A percentile compares a stretch with the other conserved stretches of the same genome.
Evolutionary conservation across 2,797 vertebrate genomes (phyloP).

Genomic region (Brotula barbata): DNA sequence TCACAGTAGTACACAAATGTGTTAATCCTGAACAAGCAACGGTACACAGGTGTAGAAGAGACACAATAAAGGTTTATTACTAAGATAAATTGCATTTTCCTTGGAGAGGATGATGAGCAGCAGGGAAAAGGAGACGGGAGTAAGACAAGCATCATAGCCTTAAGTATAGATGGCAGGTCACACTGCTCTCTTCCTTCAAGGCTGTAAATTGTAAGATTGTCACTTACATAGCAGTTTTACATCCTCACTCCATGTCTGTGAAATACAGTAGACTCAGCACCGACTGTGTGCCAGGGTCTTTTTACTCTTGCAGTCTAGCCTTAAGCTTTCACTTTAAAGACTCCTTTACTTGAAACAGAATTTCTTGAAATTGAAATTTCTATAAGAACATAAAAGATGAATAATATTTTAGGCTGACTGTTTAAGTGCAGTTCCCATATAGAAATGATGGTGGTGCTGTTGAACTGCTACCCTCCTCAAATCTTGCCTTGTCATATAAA

Average conservation of each 20-base stretch:
- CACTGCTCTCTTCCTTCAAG: slow-evolving; percentile 1
- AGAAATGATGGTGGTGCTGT: slow-evolving; percentile 72
- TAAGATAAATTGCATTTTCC: too few relatives aligned
- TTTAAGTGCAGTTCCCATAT: slow-evolving; percentile 56
- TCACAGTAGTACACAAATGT: background rate
- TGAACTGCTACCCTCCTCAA: slow-evolving; percentile 55
- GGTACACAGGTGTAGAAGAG: background rate
- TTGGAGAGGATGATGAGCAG: background rate
- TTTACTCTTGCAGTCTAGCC: slow-evolving; percentile 65
- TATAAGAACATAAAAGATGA: too few relatives aligned
- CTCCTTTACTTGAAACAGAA: slow-evolving; percentile 28
- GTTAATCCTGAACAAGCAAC: background rate
- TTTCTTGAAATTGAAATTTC: slow-evolving; percentile 38
- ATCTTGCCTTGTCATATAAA: slow-evolving; percentile 15
- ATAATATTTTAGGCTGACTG: slow-evolving; percentile 1
- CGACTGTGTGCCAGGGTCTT: slow-evolving; percentile 49
- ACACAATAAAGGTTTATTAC: background rate
- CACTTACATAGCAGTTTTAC: slow-evolving; percentile 8
- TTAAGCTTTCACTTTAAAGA: slow-evolving; percentile 68
- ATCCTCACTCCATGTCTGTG: slow-evolving; percentile 26
- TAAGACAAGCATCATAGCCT: too few relatives aligned
- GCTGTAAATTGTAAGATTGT: slow-evolving; percentile 20
- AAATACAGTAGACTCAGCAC: slow-evolving; percentile 46
- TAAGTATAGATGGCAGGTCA: too few relatives aligned
- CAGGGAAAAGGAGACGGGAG: background rate